These are phyloP conservation scores for Limanda limanda DNA, from an alignment of 2,113 vertebrate genomes.

Conservation along the genomic window DNA sequence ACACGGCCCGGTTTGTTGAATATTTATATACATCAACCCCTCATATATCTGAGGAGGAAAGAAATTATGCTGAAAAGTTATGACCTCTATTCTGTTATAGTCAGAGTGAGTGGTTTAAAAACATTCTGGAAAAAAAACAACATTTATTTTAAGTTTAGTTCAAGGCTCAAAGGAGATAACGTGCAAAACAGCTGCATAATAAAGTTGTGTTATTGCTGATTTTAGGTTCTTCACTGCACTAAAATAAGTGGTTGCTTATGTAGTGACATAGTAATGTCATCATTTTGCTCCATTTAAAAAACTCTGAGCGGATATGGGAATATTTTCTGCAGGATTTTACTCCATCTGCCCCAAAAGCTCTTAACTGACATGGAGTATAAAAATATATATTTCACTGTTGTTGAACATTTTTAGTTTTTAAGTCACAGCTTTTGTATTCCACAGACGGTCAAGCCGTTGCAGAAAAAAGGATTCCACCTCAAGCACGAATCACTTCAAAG, in stretches of 20 bases:
- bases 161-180: conserved; percentile 20
- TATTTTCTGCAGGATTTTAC: conserved; percentile 11
- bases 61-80: conserved; percentile 40
- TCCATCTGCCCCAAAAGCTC: background rate
- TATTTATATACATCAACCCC: conserved; percentile 41
- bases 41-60: conserved; percentile 36
- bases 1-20: conserved; percentile 39
- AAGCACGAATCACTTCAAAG: conserved; percentile 60
- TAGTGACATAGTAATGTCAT: conserved; percentile 11
- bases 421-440: conserved; percentile 11
- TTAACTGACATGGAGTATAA: background rate
- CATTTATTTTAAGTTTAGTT: conserved; percentile 8
- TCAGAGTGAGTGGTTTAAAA: conserved; percentile 4
- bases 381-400: conserved; percentile 5
- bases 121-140: background rate
- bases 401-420: conserved; percentile 1
- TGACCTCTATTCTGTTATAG: conserved; percentile 22
- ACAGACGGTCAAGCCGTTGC: conserved; percentile 6
- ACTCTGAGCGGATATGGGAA: background rate
- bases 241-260: background rate
- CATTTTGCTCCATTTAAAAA: background rate
- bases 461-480: conserved; percentile 13
- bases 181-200: conserved; percentile 1
- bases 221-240: background rate
- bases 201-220: background rate